Conservation (phyloP, 1,140 invertebrate genomes). For the Pseudomyrmex flavicornis region DNA sequence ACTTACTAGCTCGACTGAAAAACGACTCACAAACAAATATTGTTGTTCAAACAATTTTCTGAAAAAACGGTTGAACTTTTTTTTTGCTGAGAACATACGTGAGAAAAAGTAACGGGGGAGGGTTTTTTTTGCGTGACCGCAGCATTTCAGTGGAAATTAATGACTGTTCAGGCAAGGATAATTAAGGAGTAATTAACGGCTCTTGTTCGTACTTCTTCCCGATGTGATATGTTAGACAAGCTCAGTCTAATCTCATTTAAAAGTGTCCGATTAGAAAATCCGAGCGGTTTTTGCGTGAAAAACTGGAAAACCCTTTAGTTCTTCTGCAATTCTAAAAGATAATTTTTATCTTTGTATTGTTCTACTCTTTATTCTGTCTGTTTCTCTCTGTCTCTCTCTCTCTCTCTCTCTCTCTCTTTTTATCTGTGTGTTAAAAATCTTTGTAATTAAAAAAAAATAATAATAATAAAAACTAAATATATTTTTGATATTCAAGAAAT, state of each 20-base stretch:
- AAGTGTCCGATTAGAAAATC: conserved; percentile 34
- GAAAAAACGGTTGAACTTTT: background rate
- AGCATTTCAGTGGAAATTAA: conserved; percentile 66
- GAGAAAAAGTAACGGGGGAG: conserved; percentile 32
- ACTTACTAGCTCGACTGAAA: background rate
- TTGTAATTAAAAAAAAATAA: background rate
- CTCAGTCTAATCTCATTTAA: conserved; percentile 46
- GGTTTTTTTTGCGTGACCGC: conserved; percentile 30
- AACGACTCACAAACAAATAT: background rate
- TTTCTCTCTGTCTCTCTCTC: no score
- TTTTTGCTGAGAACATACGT: background rate
- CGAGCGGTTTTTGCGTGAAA: conserved; percentile 1
- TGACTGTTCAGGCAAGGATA: conserved; percentile 67
- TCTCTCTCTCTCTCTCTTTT: background rate
- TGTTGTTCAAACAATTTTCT: background rate
- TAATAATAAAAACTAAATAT: conserved; percentile 8
- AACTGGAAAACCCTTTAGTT: background rate
- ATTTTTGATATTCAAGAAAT: background rate
- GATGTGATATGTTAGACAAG: conserved; percentile 43
- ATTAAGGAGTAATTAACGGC: conserved; percentile 74
- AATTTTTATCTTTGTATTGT: conserved; percentile 5
- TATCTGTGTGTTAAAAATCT: background rate
- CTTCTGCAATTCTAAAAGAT: background rate
- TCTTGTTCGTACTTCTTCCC: conserved; percentile 55
- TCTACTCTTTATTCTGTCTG: background rate